Conservation (phyloP, 2,888 invertebrate species). For the Xestia xanthographa region DNA sequence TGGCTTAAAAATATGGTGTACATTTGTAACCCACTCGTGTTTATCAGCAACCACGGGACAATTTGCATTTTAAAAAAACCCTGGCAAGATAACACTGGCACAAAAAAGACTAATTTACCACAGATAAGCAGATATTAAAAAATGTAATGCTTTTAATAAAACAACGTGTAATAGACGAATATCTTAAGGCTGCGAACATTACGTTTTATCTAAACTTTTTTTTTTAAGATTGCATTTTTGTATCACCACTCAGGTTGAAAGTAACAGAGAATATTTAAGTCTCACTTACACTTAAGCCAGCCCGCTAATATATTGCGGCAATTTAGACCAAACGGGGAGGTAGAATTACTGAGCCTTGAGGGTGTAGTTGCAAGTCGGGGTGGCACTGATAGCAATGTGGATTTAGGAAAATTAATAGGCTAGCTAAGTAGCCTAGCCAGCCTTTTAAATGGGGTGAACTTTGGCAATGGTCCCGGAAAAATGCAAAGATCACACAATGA, state of each 20-base stretch:
- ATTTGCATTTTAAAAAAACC: conserved; percentile 9
- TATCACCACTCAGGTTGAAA: conserved; percentile 67
- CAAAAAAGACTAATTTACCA: conserved; percentile 16
- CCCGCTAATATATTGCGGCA: conserved; percentile 83
- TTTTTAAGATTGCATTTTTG: conserved; percentile 69
- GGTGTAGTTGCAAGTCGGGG: conserved; percentile 62
- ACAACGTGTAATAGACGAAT: conserved; percentile 6
- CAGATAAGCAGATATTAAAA: conserved; percentile 8
- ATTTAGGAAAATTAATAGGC: conserved; percentile 47
- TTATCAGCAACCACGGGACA: neutral
- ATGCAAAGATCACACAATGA: conserved; percentile 20
- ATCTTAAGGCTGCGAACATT: conserved; percentile 17
- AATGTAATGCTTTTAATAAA: conserved; percentile 21
- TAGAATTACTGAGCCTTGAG: conserved; percentile 72
- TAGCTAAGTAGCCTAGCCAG: conserved; percentile 26
- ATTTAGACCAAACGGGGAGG: conserved; percentile 75
- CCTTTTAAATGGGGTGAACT: conserved; percentile 25
- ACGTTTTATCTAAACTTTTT: conserved; percentile 39
- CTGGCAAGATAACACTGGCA: neutral
- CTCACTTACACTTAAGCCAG: conserved; percentile 79
- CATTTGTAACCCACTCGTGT: neutral
- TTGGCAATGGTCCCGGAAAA: conserved; percentile 39
- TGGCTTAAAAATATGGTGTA: neutral
- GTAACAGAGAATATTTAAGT: conserved; percentile 80
- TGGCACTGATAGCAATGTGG: conserved; percentile 51